Base-by-base conservation (phyloP, 2,797 vertebrate genomes). In the Rhabdomys pumilio region DNA sequence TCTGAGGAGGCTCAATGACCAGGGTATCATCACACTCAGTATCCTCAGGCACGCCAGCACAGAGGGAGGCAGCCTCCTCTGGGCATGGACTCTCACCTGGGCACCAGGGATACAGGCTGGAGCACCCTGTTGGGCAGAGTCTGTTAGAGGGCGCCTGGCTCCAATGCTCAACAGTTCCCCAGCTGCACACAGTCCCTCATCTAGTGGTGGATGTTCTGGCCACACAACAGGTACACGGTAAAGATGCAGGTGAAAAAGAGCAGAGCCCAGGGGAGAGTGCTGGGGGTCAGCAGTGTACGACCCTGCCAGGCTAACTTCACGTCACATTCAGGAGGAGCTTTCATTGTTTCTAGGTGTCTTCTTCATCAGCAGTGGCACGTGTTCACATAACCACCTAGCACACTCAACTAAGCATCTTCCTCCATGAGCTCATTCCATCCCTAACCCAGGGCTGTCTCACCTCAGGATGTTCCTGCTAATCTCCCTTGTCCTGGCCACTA, bases 231-330 rank as follows among this genome's bases (percentile, higher is more conserved):
- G 22, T 38, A 14, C n/a, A 53, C 38, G 73, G 15, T 12, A 3
- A 29, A 76, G 57, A 34, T 9, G 73, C 17, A n/a, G 57, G 3
- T 14, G 6, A 31, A 22, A 13, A 38, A 47, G 22, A 38, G 14
- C 20, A 12, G 31, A 24, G 22, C 31, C 12, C 29, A 31, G 17
- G 31, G 12, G 8, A 53, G 12, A 53, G 12, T 1, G 26, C 12
- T 13, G 2, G 3, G 29, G 84, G 4, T 3, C 69, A 57, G 5
- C n/a, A 7, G 17, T 9, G 3, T 3, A 1, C 2, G 19, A 7
- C 44, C 72, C 20, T 67, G 59, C 29, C 57, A 14, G 41, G 12
- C 88, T 9, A 38, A 59, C 59, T 65, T 53, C 34, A 76, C 11
- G 31, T 65, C 31, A 19, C 26, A 8, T 34, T 72, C 10, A 63